These are phyloP conservation scores for Hypena proboscidalis DNA, from an alignment of 2,888 invertebrate genomes.

Conservation along the genomic window DNA sequence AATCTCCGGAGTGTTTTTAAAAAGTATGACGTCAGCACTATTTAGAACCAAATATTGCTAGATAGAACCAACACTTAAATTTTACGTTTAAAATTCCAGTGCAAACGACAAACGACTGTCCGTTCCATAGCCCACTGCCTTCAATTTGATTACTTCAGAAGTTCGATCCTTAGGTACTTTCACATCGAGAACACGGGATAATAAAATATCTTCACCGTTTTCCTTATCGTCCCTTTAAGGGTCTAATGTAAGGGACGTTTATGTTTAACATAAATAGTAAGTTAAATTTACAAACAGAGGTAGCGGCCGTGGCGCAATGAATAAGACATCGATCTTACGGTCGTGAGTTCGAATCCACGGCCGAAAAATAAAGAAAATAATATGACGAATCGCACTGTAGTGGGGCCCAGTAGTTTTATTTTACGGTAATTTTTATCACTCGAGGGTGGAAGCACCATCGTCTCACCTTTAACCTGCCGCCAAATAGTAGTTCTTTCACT, in stretches of 20 bases:
- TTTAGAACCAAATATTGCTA: no score
- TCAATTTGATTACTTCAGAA: slow-evolving; percentile 37
- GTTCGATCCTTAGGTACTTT: slow-evolving; percentile 29
- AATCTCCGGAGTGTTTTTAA: no score
- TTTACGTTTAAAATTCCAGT: slow-evolving; percentile 19
- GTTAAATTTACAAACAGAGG: slow-evolving; percentile 42
- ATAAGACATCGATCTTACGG: no score
- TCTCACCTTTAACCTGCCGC: no score
- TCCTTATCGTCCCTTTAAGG: slow-evolving; percentile 40
- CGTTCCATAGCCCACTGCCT: slow-evolving; percentile 16
- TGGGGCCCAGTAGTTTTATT: slow-evolving; percentile 16
- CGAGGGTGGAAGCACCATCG: no score
- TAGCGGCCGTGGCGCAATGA: slow-evolving; percentile 15
- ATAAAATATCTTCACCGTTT: slow-evolving; percentile 37
- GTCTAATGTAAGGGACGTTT: slow-evolving; percentile 41
- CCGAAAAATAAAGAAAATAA: no score
- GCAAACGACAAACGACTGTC: slow-evolving; percentile 14
- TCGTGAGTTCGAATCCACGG: no score
- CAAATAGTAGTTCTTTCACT: no score
- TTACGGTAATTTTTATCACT: no score
- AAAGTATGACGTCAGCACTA: no score
- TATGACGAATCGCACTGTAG: no score
- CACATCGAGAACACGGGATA: slow-evolving; percentile 25
- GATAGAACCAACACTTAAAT: not conserved
- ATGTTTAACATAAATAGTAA: slow-evolving; percentile 44